Base-by-base conservation (phyloP, 2,113 vertebrate species). In the Hucho hucho region DNA sequence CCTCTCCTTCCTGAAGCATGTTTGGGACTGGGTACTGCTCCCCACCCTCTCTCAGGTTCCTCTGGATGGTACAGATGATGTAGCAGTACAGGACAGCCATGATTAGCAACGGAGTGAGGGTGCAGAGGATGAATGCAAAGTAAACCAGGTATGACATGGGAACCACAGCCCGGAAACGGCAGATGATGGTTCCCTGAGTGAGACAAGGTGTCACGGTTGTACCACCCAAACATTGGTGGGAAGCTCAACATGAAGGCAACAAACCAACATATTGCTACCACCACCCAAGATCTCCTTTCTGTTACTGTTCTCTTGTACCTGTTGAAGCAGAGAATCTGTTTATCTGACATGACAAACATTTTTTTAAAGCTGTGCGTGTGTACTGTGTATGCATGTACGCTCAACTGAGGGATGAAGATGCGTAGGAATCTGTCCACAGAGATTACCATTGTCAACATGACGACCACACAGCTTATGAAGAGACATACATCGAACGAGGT, bases 381-480 rank as follows among this genome's bases (percentile, higher is more conserved):
- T 43, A 11, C 37, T 53, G 14, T 18, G 18, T 53, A 53, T 53
- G 14, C 16, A 16, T 16, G 4, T 3, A 49, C 0, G 14, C 16
- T 53, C 37, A 53, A 90, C 84, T 85, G 49, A 87, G 89, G 95
- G 66, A 95, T 85, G 79, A 87, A 93, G 28, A 96, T 94, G 0
- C 94, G 86, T 70, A 98, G 92, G 86, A 89, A 97, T 14, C 96
- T 90, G 86, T 97, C 96, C 70, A 97, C 74, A 0, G 97, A 93
- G 4, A 97, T 96, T 77, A 95, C 95, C 0, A 91, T 90, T 0
- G 91, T 94, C 72, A 95, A 89, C 29, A 94, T 64, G 64, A 96
- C 26, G 61, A 96, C 2, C 28, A 95, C 63, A 46, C 95, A 98
- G 89, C 93, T 91, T 81, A 95, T 79, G 58, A 95, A 91, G 0